Evolutionary conservation across 2,797 vertebrate genomes (phyloP), one percentile per base, ranked within the genome.

Genomic region (Sebastes matsubarae): DNA sequence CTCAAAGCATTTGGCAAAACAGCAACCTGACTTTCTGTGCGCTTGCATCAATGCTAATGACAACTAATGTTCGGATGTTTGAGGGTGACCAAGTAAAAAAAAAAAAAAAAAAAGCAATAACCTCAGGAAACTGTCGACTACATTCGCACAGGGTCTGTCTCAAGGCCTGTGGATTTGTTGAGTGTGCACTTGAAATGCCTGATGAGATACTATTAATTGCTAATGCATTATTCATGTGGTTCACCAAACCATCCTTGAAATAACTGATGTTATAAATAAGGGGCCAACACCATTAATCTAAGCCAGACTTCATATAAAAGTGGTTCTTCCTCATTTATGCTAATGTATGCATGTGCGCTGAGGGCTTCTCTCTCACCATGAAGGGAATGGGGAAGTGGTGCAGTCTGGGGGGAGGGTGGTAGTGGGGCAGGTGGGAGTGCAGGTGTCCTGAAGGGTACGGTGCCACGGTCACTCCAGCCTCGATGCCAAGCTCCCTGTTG

Each of bases 301-400:
- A 79, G 63, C 68, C 76, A 84, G 81, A 92, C 88, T 93, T 91
- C 64, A 81, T 87, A 75, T 79, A 75, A 82, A 87, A 89, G 82
- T 70, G 75, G 73, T 75, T 87, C 61, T 77, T 88, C 79, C 88
- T 92, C 77, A 89, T 90, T 89, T 88, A 93, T 94, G 93, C 80
- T 88, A 94, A 94, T 90, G 67, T 82, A 77, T 87, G 90, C 80
- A 52, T 80, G 84, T 90, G 92, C 81, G 82, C 84, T 73, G 81
- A 79, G 76, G 71, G 78, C 60, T 59, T 74, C 78, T 79, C 77
- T 79, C 91, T 98, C 96, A 99, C 99, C 98, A 99, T 98, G 89
- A 99, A 96, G 87, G 97, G 97, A 83, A 99, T 96, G 81, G 98
- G 97, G 86, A 99, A 96, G 92, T 99, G 98, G 93, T 99, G 98